These are phyloP conservation scores for Lutra lutra DNA, from an alignment of 2,797 vertebrate species.

Conservation along the genomic window DNA sequence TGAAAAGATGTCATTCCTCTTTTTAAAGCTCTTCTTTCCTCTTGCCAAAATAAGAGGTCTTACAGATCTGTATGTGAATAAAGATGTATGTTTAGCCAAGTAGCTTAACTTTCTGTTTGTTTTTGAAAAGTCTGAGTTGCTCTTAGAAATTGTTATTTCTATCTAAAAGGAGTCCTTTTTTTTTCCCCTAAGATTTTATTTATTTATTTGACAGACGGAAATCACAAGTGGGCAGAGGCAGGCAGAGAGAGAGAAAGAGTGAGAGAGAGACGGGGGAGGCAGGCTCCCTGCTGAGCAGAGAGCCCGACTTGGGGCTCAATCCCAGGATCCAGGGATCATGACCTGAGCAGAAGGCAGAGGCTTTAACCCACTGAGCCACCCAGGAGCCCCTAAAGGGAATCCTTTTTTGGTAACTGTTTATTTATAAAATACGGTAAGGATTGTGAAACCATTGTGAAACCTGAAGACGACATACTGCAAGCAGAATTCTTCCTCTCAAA, in stretches of 20 bases:
- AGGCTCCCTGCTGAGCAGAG: no score
- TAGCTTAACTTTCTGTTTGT: constrained; percentile 53
- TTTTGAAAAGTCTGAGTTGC: constrained; percentile 55
- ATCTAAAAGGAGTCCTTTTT: constrained; percentile 42
- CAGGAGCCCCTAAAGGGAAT: neutral
- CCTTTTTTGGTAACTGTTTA: constrained; percentile 55
- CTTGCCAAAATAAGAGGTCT: constrained; percentile 48
- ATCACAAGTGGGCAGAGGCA: no score
- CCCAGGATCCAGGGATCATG: no score
- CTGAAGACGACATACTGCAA: constrained; percentile 48
- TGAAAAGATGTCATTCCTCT: constrained; percentile 40
- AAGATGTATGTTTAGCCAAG: constrained; percentile 20
- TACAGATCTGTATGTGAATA: neutral
- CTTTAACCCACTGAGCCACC: no score
- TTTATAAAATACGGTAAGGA: constrained; percentile 67
- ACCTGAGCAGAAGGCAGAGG: no score
- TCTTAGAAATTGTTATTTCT: constrained; percentile 66
- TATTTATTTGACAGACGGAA: no score
- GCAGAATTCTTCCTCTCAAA: constrained; percentile 60
- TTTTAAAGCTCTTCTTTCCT: constrained; percentile 42
- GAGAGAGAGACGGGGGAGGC: no score
- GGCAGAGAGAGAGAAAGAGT: no score
- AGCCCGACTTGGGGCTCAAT: no score
- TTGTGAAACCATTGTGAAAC: constrained; percentile 60
- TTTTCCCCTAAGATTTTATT: no score